Evolutionary conservation across 2,797 vertebrate genomes (phyloP), one percentile per base, ranked within the genome.

Genomic region (Potorous gilbertii): DNA sequence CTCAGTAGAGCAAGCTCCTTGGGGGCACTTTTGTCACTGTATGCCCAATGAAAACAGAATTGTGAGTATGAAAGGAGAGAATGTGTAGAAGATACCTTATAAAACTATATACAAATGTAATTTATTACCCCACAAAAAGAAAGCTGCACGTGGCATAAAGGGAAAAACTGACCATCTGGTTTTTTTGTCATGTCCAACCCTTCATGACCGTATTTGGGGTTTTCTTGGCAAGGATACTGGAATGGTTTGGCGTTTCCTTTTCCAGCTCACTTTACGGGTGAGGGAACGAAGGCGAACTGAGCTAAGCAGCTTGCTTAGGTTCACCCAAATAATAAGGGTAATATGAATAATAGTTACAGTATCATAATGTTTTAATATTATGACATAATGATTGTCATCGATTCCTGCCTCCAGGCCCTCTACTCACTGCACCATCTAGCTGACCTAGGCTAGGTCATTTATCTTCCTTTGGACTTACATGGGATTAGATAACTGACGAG

Each of bases 161-260:
- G 91, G 59, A 94, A 91, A 91, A 94, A n/a, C 62, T 74, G 62
- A 74, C 59, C 62, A n/a, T 74, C 34, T 8, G 62, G 5, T 66
- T 5, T 56, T 28, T 24, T 57, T 91, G 29, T 31, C 8, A 18
- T 6, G 21, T 12, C 46, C 54, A 0, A 11, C 4, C 31, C 5
- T 81, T 91, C 5, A 21, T 62, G 18, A 81, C 6, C 18, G 18
- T n/a, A 81, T 81, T 40, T 21, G 2, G 40, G 4, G 27, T 81
- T 81, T 81, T 81, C n/a, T 40, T 40, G 66, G 66, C n/a, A 81
- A 24, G 24, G 6, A 46, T 24, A 9, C n/a, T 81, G 18, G 18
- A 81, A 8, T 46, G n/a, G n/a, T 81, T 46, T 81, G 8, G 1
- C 40, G 11, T 81, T 74, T 81, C 21, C n/a, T 46, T 46, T 21